These are phyloP conservation scores for Hydropsyche betteni DNA, from an alignment of 2,888 invertebrate genomes.

Conservation along the genomic window DNA sequence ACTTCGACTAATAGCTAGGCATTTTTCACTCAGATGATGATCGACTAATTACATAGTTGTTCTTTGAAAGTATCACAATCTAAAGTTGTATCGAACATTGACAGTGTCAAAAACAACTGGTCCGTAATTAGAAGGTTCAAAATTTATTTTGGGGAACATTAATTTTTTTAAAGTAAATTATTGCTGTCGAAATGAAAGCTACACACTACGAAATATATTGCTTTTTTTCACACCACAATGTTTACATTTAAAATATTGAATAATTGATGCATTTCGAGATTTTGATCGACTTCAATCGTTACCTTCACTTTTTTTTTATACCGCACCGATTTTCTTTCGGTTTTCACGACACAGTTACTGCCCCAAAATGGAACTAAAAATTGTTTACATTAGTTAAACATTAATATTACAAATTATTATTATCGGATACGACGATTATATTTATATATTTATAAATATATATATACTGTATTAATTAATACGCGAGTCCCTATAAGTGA, in stretches of 20 bases:
- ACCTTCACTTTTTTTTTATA: not conserved
- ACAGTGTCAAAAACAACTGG: too few species aligned
- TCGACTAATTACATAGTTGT: too few species aligned
- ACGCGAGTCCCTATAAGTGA: too few species aligned
- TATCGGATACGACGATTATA: not conserved
- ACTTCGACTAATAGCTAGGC: too few species aligned
- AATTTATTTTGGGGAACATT: too few species aligned
- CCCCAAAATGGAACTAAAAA: constrained; percentile 46
- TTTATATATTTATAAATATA: not conserved
- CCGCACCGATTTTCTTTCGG: constrained; percentile 28
- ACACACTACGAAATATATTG: not conserved
- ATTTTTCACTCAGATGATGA: too few species aligned
- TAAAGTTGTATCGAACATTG: too few species aligned
- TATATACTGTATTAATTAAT: not conserved
- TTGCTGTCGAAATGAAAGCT: too few species aligned
- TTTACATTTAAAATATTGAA: not conserved
- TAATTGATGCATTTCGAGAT: not conserved
- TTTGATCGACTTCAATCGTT: not conserved
- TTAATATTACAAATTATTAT: constrained; percentile 11
- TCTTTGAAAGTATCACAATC: too few species aligned
- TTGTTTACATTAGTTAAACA: constrained; percentile 10
- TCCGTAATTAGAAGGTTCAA: too few species aligned
- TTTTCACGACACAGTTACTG: constrained; percentile 50
- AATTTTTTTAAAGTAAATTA: too few species aligned
- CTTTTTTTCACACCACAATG: not conserved